These are phyloP conservation scores for Pachyuromys duprasi DNA, from an alignment of 2,797 vertebrate species.

Conservation along the genomic window DNA sequence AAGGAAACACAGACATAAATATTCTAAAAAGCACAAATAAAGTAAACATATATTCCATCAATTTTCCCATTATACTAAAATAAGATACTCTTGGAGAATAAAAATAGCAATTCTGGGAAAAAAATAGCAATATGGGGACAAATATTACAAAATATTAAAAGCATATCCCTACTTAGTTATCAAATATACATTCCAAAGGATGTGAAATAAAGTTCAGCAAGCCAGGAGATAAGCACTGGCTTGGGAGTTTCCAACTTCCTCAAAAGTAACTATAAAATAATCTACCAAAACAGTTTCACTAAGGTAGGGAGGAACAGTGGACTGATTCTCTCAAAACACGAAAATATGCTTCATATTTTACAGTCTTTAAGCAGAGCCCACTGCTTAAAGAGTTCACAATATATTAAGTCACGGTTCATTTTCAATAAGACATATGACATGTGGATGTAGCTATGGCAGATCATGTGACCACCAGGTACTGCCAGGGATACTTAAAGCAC, in stretches of 20 bases:
- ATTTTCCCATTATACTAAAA: slow-evolving; percentile 27
- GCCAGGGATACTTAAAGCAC: neutral
- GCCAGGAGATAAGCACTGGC: neutral
- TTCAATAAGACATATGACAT: neutral
- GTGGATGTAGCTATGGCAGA: neutral
- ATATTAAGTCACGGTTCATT: slow-evolving; percentile 9
- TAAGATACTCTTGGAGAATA: neutral
- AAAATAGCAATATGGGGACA: neutral
- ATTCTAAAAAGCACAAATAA: slow-evolving; percentile 2
- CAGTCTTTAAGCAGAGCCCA: neutral
- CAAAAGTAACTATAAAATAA: neutral
- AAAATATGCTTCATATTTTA: neutral
- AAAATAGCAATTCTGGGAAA: neutral
- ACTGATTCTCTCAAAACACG: neutral
- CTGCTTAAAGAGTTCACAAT: neutral
- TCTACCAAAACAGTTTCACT: neutral
- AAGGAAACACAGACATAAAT: neutral
- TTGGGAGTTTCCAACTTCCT: neutral
- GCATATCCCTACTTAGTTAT: slow-evolving; percentile 7
- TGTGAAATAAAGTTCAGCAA: slow-evolving; percentile 17
- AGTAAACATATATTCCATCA: neutral
- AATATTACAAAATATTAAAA: neutral
- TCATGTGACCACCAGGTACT: neutral
- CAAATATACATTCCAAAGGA: slow-evolving; percentile 47
- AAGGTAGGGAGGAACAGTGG: neutral